Evolutionary conservation across 2,113 vertebrate species (phyloP), one percentile per base, ranked within the genome.

Genomic region (Misgurnus anguillicaudatus): DNA sequence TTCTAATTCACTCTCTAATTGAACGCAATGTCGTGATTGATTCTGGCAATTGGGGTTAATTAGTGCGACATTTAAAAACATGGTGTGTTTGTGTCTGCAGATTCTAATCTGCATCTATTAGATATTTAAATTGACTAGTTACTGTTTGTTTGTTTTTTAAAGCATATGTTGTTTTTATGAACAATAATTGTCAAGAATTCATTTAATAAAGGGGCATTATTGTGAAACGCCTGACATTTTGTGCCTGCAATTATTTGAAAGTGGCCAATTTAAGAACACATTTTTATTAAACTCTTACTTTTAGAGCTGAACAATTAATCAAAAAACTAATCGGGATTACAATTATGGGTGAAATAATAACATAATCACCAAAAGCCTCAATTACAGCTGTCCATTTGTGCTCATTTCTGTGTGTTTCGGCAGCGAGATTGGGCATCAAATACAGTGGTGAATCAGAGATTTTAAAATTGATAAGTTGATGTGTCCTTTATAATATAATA

Each of bases 1-100:
- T 21, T 75, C 80, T 85, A 85, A 82, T 83, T 81, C 71, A 41
- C 82, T 79, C 84, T 76, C 78, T 85, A 82, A 84, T 87, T 63
- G 65, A 78, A 57, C 4, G 68, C 74, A 39, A 51, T 74, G 67
- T 19, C 31, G 58, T 60, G 45, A 83, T 64, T 63, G 66, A 68
- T 65, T 74, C 68, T 53, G 76, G 76, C 76, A 70, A 84, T 78
- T 38, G 55, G 21, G 36, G 79, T 80, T 83, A 77, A 83, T 83
- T 60, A 68, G 73, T 63, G 79, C n/a, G 61, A 47, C 79, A 81
- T 78, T 84, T 84, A 58, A 84, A 80, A 78, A 16, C 72, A 71
- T 58, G 21, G 55, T 61, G 66, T 62, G 64, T 77, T 67, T 16
- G 45, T 84, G 62, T 62, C 60, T 62, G 62, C 24, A 16, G 41